Percentiles rank a stretch among this genome's conserved stretches.
phyloP scores from a whole-genome alignment of 2,113 vertebrate species.

The Nibea albiflora region DNA sequence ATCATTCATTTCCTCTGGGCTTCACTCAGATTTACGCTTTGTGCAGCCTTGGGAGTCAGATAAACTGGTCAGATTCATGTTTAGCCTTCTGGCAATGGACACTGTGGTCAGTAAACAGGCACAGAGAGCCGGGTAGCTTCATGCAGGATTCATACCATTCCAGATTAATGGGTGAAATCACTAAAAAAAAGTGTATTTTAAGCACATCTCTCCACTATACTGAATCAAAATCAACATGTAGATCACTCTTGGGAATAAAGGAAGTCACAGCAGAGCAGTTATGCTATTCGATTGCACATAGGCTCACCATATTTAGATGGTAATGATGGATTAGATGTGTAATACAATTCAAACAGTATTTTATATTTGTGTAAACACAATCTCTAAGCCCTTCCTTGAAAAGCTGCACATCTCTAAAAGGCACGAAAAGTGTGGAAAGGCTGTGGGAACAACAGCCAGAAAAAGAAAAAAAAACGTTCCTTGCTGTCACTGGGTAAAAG shows the following conservation, averaged over 20 bases:
- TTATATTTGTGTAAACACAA: conserved; percentile 6
- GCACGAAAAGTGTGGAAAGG: neutral
- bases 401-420: neutral
- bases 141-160: neutral
- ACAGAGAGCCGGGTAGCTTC: neutral
- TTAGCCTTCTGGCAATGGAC: conserved; percentile 28
- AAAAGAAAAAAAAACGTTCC: neutral
- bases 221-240: neutral
- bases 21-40: conserved; percentile 18
- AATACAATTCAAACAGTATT: neutral
- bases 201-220: neutral
- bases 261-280: neutral
- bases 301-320: neutral
- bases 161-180: neutral
- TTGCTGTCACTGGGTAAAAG: neutral
- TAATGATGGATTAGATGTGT: neutral
- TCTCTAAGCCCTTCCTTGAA: neutral
- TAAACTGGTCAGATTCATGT: conserved; percentile 36
- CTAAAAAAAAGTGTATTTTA: neutral
- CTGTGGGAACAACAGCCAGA: conserved; percentile 1
- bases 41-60: conserved; percentile 30
- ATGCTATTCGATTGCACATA: neutral
- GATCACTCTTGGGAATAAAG: neutral
- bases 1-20: conserved; percentile 59
- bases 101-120: conserved; percentile 10